Conservation (phyloP, 2,888 invertebrate species). For the Lycocerus yunnanus region DNA sequence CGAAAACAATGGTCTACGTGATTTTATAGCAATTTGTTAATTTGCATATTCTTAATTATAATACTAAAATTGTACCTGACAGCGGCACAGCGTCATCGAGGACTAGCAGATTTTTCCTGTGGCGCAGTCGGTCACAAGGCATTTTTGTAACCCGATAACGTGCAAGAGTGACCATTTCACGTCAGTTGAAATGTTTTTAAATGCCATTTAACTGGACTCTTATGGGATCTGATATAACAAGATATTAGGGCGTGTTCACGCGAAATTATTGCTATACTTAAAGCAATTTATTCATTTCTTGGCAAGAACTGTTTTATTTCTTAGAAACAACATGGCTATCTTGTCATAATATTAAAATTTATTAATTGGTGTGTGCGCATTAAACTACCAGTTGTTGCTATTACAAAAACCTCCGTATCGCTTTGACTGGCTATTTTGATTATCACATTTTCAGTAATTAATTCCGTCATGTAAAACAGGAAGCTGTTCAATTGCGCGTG, state of each 20-base stretch:
- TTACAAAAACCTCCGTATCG: neutral
- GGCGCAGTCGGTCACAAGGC: neutral
- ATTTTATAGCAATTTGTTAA: constrained; percentile 3
- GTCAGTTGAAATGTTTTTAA: neutral
- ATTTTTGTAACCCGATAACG: neutral
- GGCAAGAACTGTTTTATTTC: constrained; percentile 26
- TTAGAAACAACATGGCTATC: constrained; percentile 26
- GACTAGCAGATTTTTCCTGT: neutral
- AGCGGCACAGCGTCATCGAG: neutral
- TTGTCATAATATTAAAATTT: constrained; percentile 25
- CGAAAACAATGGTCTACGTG: constrained; percentile 5
- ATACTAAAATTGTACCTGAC: neutral
- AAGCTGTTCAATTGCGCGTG: neutral
- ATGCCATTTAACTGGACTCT: constrained; percentile 1
- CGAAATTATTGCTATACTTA: constrained; percentile 25
- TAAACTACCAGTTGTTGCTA: neutral
- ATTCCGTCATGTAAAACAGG: neutral
- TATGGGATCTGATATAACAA: constrained; percentile 19
- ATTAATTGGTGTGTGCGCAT: constrained; percentile 24
- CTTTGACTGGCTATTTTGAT: neutral
- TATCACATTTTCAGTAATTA: neutral
- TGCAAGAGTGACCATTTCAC: neutral
- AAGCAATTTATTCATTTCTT: constrained; percentile 27
- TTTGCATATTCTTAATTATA: constrained; percentile 3
- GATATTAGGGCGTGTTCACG: constrained; percentile 26